These are phyloP conservation scores for Melolontha melolontha DNA, from an alignment of 2,888 invertebrate genomes.

Conservation along the genomic window DNA sequence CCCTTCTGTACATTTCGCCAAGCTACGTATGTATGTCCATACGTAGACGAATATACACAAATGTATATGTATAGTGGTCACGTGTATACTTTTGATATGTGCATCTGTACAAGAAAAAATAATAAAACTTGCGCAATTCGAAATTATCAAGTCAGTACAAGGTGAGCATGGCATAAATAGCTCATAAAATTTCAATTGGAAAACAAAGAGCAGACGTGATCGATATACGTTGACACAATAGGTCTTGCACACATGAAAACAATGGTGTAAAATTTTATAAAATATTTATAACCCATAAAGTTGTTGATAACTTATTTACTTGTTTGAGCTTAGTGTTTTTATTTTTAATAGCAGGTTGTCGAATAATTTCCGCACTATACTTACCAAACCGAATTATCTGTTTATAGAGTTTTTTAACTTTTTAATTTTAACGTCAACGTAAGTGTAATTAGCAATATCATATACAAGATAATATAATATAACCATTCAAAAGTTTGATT, in stretches of 20 bases:
- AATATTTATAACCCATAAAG: conserved; percentile 32
- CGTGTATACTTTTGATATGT: conserved; percentile 12
- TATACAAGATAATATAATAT: no score
- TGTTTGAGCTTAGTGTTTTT: neutral
- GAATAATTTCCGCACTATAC: no score
- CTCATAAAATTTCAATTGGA: conserved; percentile 33
- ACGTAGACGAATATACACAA: neutral
- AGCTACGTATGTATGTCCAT: conserved; percentile 1
- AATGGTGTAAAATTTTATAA: conserved; percentile 27
- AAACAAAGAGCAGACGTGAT: conserved; percentile 26
- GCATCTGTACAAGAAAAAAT: neutral
- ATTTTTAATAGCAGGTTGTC: no score
- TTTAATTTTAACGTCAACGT: no score
- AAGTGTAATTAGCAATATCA: no score
- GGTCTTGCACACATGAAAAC: conserved; percentile 7
- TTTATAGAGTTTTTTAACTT: no score
- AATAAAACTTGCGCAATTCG: conserved; percentile 1
- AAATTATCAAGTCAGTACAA: conserved; percentile 18
- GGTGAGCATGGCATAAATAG: conserved; percentile 26
- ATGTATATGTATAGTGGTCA: conserved; percentile 1
- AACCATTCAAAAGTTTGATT: no score
- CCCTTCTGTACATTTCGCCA: conserved; percentile 27
- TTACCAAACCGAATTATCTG: no score
- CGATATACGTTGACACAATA: conserved; percentile 14
- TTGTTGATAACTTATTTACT: conserved; percentile 23